phyloP scores from a whole-genome alignment of 2,113 vertebrate species.

The Siniperca knerii region DNA sequence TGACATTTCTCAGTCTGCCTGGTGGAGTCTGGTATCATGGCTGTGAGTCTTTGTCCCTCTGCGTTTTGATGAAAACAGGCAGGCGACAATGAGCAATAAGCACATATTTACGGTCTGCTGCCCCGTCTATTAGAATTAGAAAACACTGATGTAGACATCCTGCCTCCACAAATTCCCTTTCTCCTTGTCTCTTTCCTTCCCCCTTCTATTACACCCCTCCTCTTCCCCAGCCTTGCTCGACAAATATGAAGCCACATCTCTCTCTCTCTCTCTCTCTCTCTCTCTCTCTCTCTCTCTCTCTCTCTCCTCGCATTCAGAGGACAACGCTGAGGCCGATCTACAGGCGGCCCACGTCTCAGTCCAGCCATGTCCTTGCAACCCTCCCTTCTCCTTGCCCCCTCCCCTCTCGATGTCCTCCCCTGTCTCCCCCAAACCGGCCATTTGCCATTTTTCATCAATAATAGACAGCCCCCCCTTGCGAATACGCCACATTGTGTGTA shows the following conservation, averaged over 20 bases:
- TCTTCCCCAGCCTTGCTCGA: constrained; percentile 44
- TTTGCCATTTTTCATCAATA: constrained; percentile 83
- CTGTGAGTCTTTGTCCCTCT: constrained; percentile 39
- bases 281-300: constrained; percentile 31
- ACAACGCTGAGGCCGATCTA: constrained; percentile 80
- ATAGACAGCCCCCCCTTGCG: constrained; percentile 70
- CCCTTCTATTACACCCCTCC: constrained; percentile 42
- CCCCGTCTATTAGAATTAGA: constrained; percentile 69
- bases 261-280: constrained; percentile 27
- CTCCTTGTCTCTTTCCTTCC: constrained; percentile 47
- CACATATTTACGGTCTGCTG: constrained; percentile 62
- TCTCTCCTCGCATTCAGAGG: constrained; percentile 65
- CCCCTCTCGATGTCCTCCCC: constrained; percentile 55
- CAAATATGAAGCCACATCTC: constrained; percentile 64
- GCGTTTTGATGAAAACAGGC: constrained; percentile 8
- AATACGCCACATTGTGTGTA: constrained; percentile 72
- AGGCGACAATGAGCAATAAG: constrained; percentile 41
- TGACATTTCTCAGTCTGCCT: constrained; percentile 73
- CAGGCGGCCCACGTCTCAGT: constrained; percentile 83
- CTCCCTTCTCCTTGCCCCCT: constrained; percentile 55
- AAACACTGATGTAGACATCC: constrained; percentile 58
- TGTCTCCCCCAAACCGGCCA: constrained; percentile 72
- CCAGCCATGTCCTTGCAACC: constrained; percentile 75
- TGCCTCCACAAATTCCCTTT: constrained; percentile 50
- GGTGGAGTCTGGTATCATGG: constrained; percentile 47